A percentile compares a stretch with the other conserved stretches of the same genome.
Evolutionary conservation across 2,113 vertebrate species (phyloP).

Genomic region (Artemisiospiza belli): DNA sequence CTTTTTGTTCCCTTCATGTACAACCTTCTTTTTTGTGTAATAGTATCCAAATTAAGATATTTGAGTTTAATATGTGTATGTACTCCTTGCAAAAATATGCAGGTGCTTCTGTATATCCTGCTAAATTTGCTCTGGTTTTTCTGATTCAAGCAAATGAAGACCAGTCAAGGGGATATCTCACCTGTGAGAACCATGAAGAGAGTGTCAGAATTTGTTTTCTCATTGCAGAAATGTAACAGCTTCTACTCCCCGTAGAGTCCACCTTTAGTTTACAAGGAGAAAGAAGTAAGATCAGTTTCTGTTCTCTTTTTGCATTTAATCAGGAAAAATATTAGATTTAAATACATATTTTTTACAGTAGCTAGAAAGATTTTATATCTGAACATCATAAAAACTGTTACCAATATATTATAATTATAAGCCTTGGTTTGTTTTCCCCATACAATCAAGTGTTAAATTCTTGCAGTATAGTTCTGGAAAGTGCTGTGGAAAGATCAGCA

Average conservation of each 20-base stretch:
- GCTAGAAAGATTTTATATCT: not conserved
- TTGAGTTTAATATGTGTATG: not conserved
- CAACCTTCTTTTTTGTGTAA: not conserved
- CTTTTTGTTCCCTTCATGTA: not conserved
- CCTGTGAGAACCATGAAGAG: not conserved
- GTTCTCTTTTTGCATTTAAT: not conserved
- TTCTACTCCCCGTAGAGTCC: not conserved
- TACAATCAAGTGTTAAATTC: not conserved
- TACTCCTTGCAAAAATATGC: not conserved
- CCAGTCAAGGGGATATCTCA: not conserved
- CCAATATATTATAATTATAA: not conserved
- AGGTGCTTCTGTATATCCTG: not conserved
- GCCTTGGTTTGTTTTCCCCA: not conserved
- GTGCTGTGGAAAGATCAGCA: not conserved
- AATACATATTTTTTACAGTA: not conserved
- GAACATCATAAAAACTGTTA: not conserved
- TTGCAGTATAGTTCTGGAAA: not conserved
- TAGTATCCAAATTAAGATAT: not conserved
- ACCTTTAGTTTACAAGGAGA: not conserved
- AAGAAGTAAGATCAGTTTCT: not conserved
- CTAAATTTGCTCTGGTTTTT: not conserved
- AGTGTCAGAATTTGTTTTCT: not conserved
- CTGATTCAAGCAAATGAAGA: not conserved
- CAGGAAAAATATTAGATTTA: not conserved
- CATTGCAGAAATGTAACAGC: not conserved